Base-by-base conservation (phyloP, 2,797 vertebrate genomes). In the Melopsittacus undulatus region DNA sequence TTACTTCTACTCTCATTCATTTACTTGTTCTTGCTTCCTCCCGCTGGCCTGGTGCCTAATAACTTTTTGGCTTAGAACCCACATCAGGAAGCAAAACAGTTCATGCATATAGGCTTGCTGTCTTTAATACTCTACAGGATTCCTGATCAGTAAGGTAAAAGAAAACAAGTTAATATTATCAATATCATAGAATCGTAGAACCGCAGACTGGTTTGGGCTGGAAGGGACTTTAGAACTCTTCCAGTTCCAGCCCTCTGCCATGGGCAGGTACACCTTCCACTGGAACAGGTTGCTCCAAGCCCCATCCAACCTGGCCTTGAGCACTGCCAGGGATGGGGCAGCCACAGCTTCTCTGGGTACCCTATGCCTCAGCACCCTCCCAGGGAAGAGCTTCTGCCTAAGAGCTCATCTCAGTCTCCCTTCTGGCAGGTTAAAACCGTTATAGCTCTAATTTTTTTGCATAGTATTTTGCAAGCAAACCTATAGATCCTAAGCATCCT, bases 1-100 rank as follows among this genome's bases (percentile, higher is more conserved):
- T 95, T 96, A 87, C 86, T 75, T 90, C 57, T 57, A 0, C 66
- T 83, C 59, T 64, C 76, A 27, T 79, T 89, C 90, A 57, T 94
- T 89, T 43, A 48, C 83, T 79, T 85, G 38, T 92, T 72, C 83
- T 78, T 12, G 13, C 61, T 86, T 83, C 83, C 42, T 93, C 62
- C 57, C 49, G 51, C 51, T 93, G 90, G 86, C 64, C 56, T 68
- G 16, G 4, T 89, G 81, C 91, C 95, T 43, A 34, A 64, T 23
- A 74, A 61, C 42, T 75, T 72, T 38, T 67, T 79, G 85, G 34
- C 57, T 93, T 70, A 11, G 66, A 87, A 64, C 43, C 70, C 83
- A 42, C 77, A 48, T 45, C n/a, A n/a, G 49, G 82, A 54, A 30
- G 61, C 61, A 54, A 38, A 85, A 26, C 16, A 45, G 11, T 75